Evolutionary conservation across 2,888 invertebrate genomes (phyloP), one percentile per base, ranked within the genome.

Genomic region (Nasonia oneida): DNA sequence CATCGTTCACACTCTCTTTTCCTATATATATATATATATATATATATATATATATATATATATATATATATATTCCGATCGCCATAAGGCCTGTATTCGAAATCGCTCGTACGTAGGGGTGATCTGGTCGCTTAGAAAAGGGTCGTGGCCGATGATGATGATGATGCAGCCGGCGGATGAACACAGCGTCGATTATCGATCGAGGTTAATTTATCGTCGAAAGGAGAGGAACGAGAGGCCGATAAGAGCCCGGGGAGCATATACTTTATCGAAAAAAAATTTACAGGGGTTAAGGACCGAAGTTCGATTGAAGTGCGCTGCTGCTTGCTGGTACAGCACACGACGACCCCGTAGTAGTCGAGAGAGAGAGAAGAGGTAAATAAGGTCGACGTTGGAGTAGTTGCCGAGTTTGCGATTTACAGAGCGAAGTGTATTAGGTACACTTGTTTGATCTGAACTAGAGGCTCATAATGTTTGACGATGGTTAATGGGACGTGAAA

Each of bases 191-290:
- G 39, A 67, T 74, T 74, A 79, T 64, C 79, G 64, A 84, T 79
- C 74, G 73, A 84, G 74, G 73, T 64, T 84, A 79, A 78, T 73
- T 79, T 29, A 83, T 73, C 75, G 53, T 37, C 18, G 23, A 6
- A 61, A 39, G 42, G 29, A 81, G 64, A 81, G 64, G 15, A 75
- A 33, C n/a, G 53, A 39, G 53, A 39, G 12, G 18, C 29, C 18
- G 37, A 67, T 57, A 29, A 81, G 57, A 37, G 23, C 78, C 29
- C 39, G n/a, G 23, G 23, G 39, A 29, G 29, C 1, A 29, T 29
- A 29, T 12, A 12, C 23, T 47, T 75, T 53, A 33, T 61, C n/a
- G 67, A 67, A 67, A 33, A 53, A 67, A 29, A 67, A 67, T 33
- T 29, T 18, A 8, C 76, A 15, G n/a, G n/a, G 76, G 53, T 76